These are phyloP conservation scores for Buceros bicornis DNA, from an alignment of 2,797 vertebrate genomes.

Conservation along the genomic window DNA sequence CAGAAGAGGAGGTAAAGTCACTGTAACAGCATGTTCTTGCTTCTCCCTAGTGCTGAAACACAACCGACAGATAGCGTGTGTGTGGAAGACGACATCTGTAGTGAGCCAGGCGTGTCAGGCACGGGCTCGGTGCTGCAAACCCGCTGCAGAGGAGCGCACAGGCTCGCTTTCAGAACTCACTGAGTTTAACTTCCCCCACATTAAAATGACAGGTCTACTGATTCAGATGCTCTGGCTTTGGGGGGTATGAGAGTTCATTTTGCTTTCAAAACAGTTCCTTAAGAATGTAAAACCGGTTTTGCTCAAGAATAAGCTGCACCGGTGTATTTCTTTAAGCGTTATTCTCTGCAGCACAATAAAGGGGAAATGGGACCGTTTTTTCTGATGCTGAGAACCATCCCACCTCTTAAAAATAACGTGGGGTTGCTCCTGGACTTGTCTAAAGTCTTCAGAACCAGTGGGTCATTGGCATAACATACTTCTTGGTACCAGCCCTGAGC, in stretches of 20 bases:
- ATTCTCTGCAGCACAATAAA: neutral
- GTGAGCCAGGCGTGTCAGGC: rapidly evolving
- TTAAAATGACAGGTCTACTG: neutral
- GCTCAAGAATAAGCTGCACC: neutral
- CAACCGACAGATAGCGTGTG: neutral
- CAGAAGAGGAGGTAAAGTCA: slow-evolving; percentile 95
- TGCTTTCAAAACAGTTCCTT: neutral
- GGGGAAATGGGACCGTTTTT: neutral
- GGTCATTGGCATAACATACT: neutral
- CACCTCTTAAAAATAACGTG: neutral
- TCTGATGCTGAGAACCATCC: neutral
- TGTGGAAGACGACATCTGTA: neutral
- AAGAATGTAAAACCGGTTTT: neutral
- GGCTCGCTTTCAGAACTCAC: neutral
- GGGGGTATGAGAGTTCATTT: neutral
- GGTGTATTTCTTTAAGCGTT: neutral
- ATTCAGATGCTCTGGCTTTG: neutral
- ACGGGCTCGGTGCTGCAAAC: neutral
- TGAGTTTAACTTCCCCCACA: rapidly evolving
- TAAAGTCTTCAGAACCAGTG: neutral
- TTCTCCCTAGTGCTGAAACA: neutral
- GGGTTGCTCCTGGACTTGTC: neutral
- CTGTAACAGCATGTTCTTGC: neutral
- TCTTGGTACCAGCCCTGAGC: neutral
- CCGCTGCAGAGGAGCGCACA: too few relatives aligned